Evolutionary conservation across 2,113 vertebrate species (phyloP).

Genomic region (Tautogolabrus adspersus): DNA sequence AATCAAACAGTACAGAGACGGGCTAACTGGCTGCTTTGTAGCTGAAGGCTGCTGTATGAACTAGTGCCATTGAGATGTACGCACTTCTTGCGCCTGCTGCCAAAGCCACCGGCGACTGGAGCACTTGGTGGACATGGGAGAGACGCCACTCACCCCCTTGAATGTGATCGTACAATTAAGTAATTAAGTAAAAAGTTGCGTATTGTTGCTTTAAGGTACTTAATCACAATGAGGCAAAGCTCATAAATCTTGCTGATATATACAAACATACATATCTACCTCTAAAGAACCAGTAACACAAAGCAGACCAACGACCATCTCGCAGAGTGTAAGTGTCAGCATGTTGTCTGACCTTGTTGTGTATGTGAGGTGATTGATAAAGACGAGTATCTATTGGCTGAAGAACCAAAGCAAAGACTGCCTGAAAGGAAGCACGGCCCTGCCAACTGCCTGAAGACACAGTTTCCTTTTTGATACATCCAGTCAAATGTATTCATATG

Average conservation of each 20-base stretch:
- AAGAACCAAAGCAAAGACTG: not conserved
- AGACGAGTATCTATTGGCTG: not conserved
- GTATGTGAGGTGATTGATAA: not conserved
- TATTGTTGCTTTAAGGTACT: no score
- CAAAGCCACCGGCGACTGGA: no score
- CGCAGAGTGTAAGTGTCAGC: no score
- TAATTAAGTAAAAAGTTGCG: no score
- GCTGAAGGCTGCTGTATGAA: no score
- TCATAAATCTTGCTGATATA: not conserved
- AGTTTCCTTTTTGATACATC: slow-evolving; percentile 15
- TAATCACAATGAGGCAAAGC: not conserved
- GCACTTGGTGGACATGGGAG: no score
- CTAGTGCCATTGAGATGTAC: no score
- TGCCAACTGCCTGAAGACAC: slow-evolving; percentile 24
- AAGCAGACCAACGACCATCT: not conserved
- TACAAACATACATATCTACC: not conserved
- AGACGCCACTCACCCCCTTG: no score
- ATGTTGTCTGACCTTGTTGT: not conserved
- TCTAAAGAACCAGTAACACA: not conserved
- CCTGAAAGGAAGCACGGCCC: slow-evolving; percentile 3
- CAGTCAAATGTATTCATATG: slow-evolving; percentile 7
- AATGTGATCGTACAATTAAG: no score
- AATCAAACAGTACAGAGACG: no score
- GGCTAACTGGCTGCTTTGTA: no score
- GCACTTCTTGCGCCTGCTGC: no score